phyloP scores from a whole-genome alignment of 2,797 vertebrate species.

The Decapterus maruadsi region DNA sequence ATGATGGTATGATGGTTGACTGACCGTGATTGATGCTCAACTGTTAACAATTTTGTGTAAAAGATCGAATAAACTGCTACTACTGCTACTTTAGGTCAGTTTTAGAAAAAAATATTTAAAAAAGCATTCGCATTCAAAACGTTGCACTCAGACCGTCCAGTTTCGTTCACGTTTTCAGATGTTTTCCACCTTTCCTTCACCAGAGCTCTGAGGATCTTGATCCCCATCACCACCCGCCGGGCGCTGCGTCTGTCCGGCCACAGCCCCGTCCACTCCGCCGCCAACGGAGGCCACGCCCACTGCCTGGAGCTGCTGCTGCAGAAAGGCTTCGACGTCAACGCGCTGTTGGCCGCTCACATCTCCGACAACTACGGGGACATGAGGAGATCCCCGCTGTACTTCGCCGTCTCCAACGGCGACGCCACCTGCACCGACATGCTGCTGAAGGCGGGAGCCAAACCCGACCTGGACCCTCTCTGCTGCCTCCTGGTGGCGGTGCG shows the following conservation, averaged over 20 bases:
- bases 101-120: too few relatives aligned
- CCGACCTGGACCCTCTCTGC: conserved; percentile 89
- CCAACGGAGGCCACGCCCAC: conserved; percentile 87
- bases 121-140: too few relatives aligned
- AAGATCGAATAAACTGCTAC: too few relatives aligned
- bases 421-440: conserved; percentile 84
- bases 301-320: conserved; percentile 89
- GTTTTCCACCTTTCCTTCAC: conserved; percentile 3
- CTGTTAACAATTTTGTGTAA: too few relatives aligned
- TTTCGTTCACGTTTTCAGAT: not conserved
- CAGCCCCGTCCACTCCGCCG: conserved; percentile 89
- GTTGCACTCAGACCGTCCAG: too few relatives aligned
- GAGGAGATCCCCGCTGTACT: conserved; percentile 86
- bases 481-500: conserved; percentile 91
- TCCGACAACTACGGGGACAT: conserved; percentile 87
- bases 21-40: too few relatives aligned
- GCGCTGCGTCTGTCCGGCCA: conserved; percentile 87
- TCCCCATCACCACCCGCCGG: conserved; percentile 85
- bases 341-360: conserved; percentile 82
- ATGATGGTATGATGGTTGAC: too few relatives aligned
- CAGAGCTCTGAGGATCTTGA: conserved; percentile 88
- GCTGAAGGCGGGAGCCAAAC: conserved; percentile 85
- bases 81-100: too few relatives aligned
- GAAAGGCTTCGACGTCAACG: conserved; percentile 86
- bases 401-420: conserved; percentile 89